Percentiles rank a stretch among this genome's conserved stretches.
Conservation (phyloP, 2,797 vertebrate genomes). For the Lacerta bilineata region DNA sequence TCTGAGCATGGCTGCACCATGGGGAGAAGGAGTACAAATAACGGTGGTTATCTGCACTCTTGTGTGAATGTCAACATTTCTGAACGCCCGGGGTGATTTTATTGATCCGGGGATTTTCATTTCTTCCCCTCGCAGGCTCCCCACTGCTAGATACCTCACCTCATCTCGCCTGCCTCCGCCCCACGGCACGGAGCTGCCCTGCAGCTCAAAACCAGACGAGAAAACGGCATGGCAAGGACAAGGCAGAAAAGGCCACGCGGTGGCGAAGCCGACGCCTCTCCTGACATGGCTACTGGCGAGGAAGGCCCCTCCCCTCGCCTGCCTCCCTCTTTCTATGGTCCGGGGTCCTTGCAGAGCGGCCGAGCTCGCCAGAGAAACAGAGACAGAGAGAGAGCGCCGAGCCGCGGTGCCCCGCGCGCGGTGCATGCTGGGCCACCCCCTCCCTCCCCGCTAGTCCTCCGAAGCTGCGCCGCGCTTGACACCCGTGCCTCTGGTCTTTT, state of each 20-base stretch:
- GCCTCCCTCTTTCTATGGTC: slow-evolving; percentile 54
- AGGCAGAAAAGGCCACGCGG: too few relatives aligned
- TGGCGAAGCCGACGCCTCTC: neutral
- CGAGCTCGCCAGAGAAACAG: neutral
- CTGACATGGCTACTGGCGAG: neutral
- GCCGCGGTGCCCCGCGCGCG: slow-evolving; percentile 53
- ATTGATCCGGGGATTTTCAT: neutral
- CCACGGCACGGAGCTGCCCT: neutral
- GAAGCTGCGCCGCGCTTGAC: slow-evolving; percentile 71
- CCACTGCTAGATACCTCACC: neutral
- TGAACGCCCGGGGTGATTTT: neutral
- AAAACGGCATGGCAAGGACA: neutral
- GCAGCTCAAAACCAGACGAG: neutral
- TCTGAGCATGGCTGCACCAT: too few relatives aligned
- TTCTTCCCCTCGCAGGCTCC: neutral
- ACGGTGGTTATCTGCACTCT: too few relatives aligned
- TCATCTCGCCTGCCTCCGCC: too few relatives aligned
- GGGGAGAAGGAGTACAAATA: too few relatives aligned
- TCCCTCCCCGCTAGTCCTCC: slow-evolving; percentile 68
- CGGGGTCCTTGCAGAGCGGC: neutral
- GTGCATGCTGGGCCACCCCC: slow-evolving; percentile 73
- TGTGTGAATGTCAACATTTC: too few relatives aligned
- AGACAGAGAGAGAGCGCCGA: neutral
- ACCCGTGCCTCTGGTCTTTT: slow-evolving; percentile 59
- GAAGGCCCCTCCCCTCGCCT: neutral